Conservation (phyloP, 2,113 vertebrate genomes). For the Pterophyllum scalare region DNA sequence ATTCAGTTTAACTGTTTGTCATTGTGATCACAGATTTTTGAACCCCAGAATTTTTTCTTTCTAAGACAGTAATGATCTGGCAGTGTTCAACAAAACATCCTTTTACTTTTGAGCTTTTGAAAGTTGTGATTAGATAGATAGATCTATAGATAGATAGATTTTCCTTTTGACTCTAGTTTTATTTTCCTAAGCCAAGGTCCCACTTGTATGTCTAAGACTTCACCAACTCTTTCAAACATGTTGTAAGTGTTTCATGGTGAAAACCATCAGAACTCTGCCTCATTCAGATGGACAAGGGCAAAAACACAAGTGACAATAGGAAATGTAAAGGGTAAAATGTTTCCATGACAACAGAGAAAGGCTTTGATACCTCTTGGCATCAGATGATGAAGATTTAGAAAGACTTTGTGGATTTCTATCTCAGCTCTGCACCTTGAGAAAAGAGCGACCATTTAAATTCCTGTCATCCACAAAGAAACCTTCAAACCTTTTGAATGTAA, state of each 20-base stretch:
- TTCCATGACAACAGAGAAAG: conserved; percentile 76
- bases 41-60: neutral
- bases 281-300: conserved; percentile 61
- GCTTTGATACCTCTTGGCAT: conserved; percentile 57
- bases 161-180: too few species aligned
- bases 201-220: conserved; percentile 24
- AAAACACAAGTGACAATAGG: conserved; percentile 68
- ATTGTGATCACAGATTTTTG: neutral
- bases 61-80: neutral
- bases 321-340: conserved; percentile 73
- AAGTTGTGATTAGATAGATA: neutral
- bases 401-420: conserved; percentile 47
- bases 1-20: neutral
- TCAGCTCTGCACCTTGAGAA: conserved; percentile 38
- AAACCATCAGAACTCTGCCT: conserved; percentile 44
- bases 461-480: conserved; percentile 29
- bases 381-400: conserved; percentile 53
- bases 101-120: neutral
- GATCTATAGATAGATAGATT: neutral
- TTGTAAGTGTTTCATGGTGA: conserved; percentile 45
- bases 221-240: conserved; percentile 48
- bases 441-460: conserved; percentile 35
- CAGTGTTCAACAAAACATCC: conserved; percentile 40
- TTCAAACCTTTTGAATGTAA: conserved; percentile 41
- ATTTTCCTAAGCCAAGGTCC: conserved; percentile 26